Base-by-base conservation (phyloP, 1,140 invertebrate species). In the Zeugodacus cucurbitae region DNA sequence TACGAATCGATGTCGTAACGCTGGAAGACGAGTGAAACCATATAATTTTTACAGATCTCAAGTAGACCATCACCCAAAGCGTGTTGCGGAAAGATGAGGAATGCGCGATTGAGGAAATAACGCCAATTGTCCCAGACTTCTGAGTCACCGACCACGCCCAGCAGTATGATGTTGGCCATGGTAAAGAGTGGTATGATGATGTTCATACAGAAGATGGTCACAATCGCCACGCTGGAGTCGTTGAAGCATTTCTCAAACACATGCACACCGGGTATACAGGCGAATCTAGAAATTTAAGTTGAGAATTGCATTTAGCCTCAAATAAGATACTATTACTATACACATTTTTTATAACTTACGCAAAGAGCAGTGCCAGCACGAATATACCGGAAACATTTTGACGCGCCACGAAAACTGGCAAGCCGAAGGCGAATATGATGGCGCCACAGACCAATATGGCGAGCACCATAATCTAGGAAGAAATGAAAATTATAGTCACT, bases 1-100 rank as follows among this genome's bases (percentile, higher is more conserved):
- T 96, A 96, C 3, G 96, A 96, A 89, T 96, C 94, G 94, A 96
- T 95, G 70, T 95, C 95, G 90, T 96, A 96, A 78, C 95, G 94
- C 8, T 90, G 90, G 7, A 96, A 92, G 32, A 96, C 89, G 86
- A 94, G 89, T 1, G 94, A 91, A 4, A 94, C 94, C 91, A 96
- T 95, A 37, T 95, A 95, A 92, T 96, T 96, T 90, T 94, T 95
- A 58, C 95, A 95, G 87, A 96, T 94, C 90, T 95, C 94, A 0
- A 96, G 90, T 2, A 96, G 91, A 2, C 95, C 95, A 90, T 96
- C 96, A 17, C 94, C 95, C 1, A 96, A 90, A 0, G 94, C 94
- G 90, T 96, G 96, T 91, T 96, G 95, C 0, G 96, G 96, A 62
- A 95, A 95, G 82, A 96, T 88, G 64, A 96, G 90, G 87, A 96